These are phyloP conservation scores for Orchestes rusci DNA, from an alignment of 2,888 invertebrate genomes.

Conservation along the genomic window DNA sequence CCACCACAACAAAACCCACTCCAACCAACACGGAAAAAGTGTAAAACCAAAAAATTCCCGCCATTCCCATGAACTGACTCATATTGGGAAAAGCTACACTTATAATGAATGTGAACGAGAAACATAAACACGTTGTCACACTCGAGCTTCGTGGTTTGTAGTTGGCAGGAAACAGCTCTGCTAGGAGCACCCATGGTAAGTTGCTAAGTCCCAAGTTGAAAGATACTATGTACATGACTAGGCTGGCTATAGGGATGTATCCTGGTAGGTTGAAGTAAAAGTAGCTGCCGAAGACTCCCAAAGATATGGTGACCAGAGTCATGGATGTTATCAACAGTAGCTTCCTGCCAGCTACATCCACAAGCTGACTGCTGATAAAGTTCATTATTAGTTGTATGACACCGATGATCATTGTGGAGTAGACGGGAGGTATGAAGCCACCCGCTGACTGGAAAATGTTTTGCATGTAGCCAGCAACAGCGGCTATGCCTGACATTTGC, in stretches of 20 bases:
- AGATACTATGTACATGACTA: slow-evolving; percentile 63
- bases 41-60: slow-evolving; percentile 30
- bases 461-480: slow-evolving; percentile 68
- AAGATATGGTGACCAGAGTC: slow-evolving; percentile 53
- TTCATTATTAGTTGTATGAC: slow-evolving; percentile 63
- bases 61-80: slow-evolving; percentile 26
- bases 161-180: slow-evolving; percentile 72
- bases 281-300: slow-evolving; percentile 25
- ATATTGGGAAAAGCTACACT: slow-evolving; percentile 30
- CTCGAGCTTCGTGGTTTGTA: slow-evolving; percentile 53
- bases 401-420: slow-evolving; percentile 69
- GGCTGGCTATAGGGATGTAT: slow-evolving; percentile 62
- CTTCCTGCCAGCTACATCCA: slow-evolving; percentile 66
- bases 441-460: slow-evolving; percentile 65
- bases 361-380: slow-evolving; percentile 63
- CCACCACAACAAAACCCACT: slow-evolving; percentile 24
- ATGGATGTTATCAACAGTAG: slow-evolving; percentile 58
- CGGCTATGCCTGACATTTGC: slow-evolving; percentile 72
- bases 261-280: slow-evolving; percentile 26
- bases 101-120: slow-evolving; percentile 26
- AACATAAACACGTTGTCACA: slow-evolving; percentile 39
- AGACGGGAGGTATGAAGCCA: slow-evolving; percentile 50
- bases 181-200: slow-evolving; percentile 73
- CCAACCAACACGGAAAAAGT: slow-evolving; percentile 23
- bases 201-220: slow-evolving; percentile 68